Evolutionary conservation across 2,113 vertebrate species (phyloP), one percentile per base, ranked within the genome.

Genomic region (Zosterops pallidus): DNA sequence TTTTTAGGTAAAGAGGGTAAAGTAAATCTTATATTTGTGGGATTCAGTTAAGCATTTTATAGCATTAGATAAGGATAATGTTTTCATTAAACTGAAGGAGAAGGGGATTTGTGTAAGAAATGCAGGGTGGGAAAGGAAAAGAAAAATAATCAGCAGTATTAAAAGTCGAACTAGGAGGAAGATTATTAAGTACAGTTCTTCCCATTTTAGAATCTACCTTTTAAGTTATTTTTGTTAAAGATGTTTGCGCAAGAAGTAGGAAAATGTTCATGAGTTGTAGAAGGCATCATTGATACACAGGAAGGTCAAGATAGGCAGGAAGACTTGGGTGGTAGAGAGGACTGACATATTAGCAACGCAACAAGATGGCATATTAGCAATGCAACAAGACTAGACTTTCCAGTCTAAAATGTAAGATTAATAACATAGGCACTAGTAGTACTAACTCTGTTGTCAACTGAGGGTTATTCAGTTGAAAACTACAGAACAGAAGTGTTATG

Each of bases 81-180:
- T 91, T 92, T 91, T 92, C n/a, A 88, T 96, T 85, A 83, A 93
- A 91, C 37, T 87, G 78, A 90, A 88, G 37, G 49, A 82, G 59
- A 24, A 79, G n/a, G 41, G 12, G 44, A 67, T 95, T 93, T 91
- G 57, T 87, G 6, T 75, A 50, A 76, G 53, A 91, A 85, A 72
- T 90, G n/a, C 17, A 69, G 55, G 56, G 53, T 90, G 50, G 83
- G 63, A 90, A 77, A 92, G 55, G 41, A 72, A 75, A 90, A 94
- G 65, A 90, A 83, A 86, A 94, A 90, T 85, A 82, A 86, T 74
- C 42, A 85, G 22, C 24, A 39, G 19, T 68, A 49, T 93, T 87
- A 56, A 47, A 91, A 91, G 50, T 53, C 49, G 82, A 20, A 71
- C 44, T 64, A 52, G 18, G 41, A 93, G 37, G 44, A 90, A 83